These are phyloP conservation scores for Ophion costatus DNA, from an alignment of 2,888 invertebrate species.

Conservation along the genomic window DNA sequence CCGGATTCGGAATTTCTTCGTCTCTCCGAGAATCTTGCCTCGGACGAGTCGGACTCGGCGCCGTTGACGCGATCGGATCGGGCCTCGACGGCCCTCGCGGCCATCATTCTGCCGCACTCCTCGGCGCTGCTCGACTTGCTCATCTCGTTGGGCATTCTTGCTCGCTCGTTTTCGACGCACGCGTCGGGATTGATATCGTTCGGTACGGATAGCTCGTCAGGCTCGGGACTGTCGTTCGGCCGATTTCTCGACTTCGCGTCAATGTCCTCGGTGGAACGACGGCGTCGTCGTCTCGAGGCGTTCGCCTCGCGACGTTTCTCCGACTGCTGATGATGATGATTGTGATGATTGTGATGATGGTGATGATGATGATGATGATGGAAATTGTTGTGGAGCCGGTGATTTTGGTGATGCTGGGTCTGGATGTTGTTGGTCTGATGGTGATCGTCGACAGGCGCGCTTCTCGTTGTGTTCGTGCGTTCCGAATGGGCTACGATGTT, in stretches of 20 bases:
- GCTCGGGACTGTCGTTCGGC: conserved; percentile 49
- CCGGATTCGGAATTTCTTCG: conserved; percentile 79
- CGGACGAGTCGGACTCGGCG: conserved; percentile 73
- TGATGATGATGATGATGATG: conserved; percentile 51
- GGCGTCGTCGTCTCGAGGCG: conserved; percentile 59
- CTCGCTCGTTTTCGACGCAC: conserved; percentile 56
- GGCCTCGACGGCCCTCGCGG: conserved; percentile 50
- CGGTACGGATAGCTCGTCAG: conserved; percentile 12
- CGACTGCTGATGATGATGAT: conserved; percentile 62
- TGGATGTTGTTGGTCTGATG: conserved; percentile 48
- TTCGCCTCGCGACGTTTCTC: conserved; percentile 54
- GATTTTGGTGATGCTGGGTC: conserved; percentile 46
- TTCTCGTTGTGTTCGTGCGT: conserved; percentile 56
- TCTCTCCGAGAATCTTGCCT: conserved; percentile 75
- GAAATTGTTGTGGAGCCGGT: conserved; percentile 49
- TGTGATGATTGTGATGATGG: conserved; percentile 50
- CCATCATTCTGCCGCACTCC: conserved; percentile 63
- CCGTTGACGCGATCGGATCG: conserved; percentile 47
- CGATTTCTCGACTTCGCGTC: conserved; percentile 47
- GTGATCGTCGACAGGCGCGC: conserved; percentile 53
- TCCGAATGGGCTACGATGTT: conserved; percentile 84
- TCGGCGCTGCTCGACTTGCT: conserved; percentile 69
- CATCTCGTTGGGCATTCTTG: conserved; percentile 63
- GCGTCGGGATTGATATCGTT: conserved; percentile 47
- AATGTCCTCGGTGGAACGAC: conserved; percentile 66